Percentiles rank a stretch among this genome's conserved stretches.
These are phyloP conservation scores for Cataglyphis livida DNA, from an alignment of 2,888 invertebrate genomes.

Conservation along the genomic window DNA sequence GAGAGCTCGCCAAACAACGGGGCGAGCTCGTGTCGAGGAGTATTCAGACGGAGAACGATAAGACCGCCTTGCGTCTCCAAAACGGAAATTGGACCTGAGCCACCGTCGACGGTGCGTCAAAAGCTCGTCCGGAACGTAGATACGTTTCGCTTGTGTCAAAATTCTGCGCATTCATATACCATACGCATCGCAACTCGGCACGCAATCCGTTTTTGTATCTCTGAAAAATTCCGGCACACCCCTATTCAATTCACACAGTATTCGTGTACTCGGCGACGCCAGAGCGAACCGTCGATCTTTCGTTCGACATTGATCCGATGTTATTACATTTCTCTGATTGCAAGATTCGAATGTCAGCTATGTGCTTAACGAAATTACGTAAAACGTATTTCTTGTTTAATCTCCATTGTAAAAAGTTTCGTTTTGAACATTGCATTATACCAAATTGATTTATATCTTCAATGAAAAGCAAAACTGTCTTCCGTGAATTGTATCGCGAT, in stretches of 20 bases:
- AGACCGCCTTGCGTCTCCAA: constrained; percentile 55
- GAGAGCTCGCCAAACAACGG: constrained; percentile 65
- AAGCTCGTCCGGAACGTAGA: constrained; percentile 30
- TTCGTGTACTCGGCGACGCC: constrained; percentile 21
- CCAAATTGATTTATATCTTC: constrained; percentile 21
- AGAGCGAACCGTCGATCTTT: constrained; percentile 4
- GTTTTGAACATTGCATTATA: not conserved
- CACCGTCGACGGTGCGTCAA: constrained; percentile 34
- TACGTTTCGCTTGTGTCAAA: constrained; percentile 32
- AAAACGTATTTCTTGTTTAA: not conserved
- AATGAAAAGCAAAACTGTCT: constrained; percentile 18
- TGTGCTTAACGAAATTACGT: constrained; percentile 27
- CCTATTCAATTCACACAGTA: constrained; percentile 16
- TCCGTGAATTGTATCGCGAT: constrained; percentile 21
- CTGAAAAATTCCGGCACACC: not conserved
- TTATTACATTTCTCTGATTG: constrained; percentile 21
- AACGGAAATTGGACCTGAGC: constrained; percentile 67
- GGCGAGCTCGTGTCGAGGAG: constrained; percentile 56
- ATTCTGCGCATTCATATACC: constrained; percentile 17
- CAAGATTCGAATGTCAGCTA: constrained; percentile 14
- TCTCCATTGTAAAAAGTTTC: not conserved
- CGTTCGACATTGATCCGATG: not conserved
- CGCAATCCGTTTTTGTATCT: constrained; percentile 31
- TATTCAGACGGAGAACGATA: constrained; percentile 70
- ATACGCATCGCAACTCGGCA: not conserved